These are phyloP conservation scores for Autographa gamma DNA, from an alignment of 2,888 invertebrate genomes.

Conservation along the genomic window DNA sequence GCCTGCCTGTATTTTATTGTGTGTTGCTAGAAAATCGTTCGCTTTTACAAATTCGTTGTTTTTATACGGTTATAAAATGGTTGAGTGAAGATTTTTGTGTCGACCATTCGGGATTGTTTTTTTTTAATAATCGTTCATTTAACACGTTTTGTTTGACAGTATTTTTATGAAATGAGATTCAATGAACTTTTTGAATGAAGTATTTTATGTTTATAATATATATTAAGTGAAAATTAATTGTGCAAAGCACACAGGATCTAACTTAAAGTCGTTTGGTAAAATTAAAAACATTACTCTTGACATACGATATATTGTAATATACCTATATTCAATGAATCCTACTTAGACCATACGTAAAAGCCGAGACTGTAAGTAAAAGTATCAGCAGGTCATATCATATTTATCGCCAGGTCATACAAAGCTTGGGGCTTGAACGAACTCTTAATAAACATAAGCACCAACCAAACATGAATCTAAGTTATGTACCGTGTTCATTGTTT, in stretches of 20 bases:
- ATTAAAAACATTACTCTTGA: too few species aligned
- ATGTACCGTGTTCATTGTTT: slow-evolving; percentile 42
- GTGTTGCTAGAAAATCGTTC: slow-evolving; percentile 56
- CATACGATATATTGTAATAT: too few species aligned
- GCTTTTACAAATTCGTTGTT: slow-evolving; percentile 52
- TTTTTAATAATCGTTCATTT: slow-evolving; percentile 5
- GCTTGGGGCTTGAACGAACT: background rate
- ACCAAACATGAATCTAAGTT: slow-evolving; percentile 14
- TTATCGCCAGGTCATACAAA: background rate
- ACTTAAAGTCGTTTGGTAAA: too few species aligned
- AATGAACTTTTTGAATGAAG: background rate
- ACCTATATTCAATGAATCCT: too few species aligned
- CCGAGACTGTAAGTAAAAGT: background rate
- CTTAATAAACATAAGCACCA: background rate
- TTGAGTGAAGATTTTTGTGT: slow-evolving; percentile 44
- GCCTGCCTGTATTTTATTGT: slow-evolving; percentile 58
- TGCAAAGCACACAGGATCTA: background rate
- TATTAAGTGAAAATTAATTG: background rate
- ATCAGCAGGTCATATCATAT: background rate
- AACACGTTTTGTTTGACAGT: background rate
- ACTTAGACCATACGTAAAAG: background rate
- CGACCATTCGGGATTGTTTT: slow-evolving; percentile 16
- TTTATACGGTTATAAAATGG: slow-evolving; percentile 50
- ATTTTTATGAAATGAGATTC: background rate
- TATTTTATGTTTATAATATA: background rate